A percentile compares a stretch with the other conserved stretches of the same genome.
These are phyloP conservation scores for Silurus aristotelis DNA, from an alignment of 2,797 vertebrate genomes.

Conservation along the genomic window DNA sequence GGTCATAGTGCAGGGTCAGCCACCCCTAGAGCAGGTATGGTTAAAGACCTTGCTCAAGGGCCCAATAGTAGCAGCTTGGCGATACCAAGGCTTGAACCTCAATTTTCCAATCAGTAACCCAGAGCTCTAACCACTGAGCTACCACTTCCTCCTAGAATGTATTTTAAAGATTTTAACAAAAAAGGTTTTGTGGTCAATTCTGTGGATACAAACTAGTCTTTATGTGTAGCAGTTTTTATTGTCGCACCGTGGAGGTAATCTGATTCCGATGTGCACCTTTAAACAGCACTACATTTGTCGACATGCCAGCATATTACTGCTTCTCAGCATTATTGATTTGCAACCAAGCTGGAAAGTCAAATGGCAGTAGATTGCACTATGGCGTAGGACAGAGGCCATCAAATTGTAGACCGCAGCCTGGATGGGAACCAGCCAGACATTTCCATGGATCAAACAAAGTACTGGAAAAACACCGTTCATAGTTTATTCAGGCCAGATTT, in stretches of 20 bases:
- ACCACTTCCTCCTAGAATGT: too few relatives aligned
- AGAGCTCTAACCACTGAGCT: too few relatives aligned
- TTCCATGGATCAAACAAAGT: not conserved
- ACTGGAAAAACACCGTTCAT: not conserved
- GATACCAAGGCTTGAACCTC: too few relatives aligned
- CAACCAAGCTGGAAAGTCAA: not conserved
- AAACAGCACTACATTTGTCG: not conserved
- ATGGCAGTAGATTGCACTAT: not conserved
- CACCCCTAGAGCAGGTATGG: too few relatives aligned
- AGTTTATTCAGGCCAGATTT: not conserved
- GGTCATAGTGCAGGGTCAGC: too few relatives aligned
- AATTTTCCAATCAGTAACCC: too few relatives aligned
- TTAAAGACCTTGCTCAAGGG: too few relatives aligned
- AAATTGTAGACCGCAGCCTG: slow-evolving; percentile 3
- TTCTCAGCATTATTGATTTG: not conserved
- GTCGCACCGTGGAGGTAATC: not conserved
- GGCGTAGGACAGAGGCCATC: not conserved
- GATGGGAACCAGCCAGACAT: slow-evolving; percentile 3
- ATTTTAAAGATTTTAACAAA: too few relatives aligned
- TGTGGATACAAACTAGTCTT: not conserved
- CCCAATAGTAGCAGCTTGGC: too few relatives aligned
- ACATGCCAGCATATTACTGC: not conserved
- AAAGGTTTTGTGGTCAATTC: not conserved
- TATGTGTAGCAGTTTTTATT: not conserved
- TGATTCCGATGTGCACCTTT: not conserved